Evolutionary conservation across 1,140 invertebrate species (phyloP).

Genomic region (Drosophila funebris): DNA sequence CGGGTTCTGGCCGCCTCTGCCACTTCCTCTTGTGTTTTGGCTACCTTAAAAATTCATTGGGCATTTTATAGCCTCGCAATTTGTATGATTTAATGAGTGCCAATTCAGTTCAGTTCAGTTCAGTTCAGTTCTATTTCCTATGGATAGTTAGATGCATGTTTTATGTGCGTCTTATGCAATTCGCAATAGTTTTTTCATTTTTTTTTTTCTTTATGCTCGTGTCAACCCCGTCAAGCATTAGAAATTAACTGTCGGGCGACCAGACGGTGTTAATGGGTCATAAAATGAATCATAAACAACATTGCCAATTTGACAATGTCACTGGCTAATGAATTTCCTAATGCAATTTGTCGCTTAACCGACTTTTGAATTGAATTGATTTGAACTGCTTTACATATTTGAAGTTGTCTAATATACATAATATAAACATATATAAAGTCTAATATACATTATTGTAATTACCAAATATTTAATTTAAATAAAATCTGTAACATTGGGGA

Average conservation of each 20-base stretch:
- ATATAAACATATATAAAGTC: no score
- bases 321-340: background rate
- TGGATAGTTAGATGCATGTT: constrained; percentile 60
- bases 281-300: background rate
- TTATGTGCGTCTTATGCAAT: constrained; percentile 66
- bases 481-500: no score
- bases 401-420: no score
- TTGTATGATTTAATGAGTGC: constrained; percentile 60
- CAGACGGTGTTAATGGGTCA: constrained; percentile 25
- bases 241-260: constrained; percentile 2
- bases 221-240: background rate
- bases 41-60: constrained; percentile 54
- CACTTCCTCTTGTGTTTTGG: background rate
- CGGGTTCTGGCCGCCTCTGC: background rate
- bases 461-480: no score
- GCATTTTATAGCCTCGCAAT: constrained; percentile 52
- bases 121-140: constrained; percentile 18
- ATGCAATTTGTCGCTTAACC: constrained; percentile 1
- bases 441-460: no score
- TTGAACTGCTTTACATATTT: no score
- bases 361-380: no score
- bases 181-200: constrained; percentile 21
- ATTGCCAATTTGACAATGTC: background rate
- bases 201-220: background rate
- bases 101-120: constrained; percentile 5